Evolutionary conservation across 1,140 invertebrate species (phyloP), one percentile per base, ranked within the genome.

Genomic region (Aphidius ervi): DNA sequence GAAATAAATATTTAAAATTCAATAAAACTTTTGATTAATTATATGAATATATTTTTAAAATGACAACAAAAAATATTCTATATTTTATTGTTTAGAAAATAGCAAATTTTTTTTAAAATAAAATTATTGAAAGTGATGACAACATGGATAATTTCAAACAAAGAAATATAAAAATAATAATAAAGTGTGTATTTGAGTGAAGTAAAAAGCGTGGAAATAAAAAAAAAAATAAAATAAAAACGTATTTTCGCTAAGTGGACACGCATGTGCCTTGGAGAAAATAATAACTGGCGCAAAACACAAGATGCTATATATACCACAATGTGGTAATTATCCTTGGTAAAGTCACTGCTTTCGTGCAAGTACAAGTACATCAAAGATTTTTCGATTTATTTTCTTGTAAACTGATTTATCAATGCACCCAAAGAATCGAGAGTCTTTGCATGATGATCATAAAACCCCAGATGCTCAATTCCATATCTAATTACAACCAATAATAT

Each of bases 291-390:
- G 49, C 45, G 59, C 45, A 59, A 65, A 71, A 73, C 64, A 68
- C 70, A 72, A 65, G 72, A 72, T 70, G 69, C 65, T 66, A 68
- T 70, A 73, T 74, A 63, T 65, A 65, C 63, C 62, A 31, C 23
- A 59, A 70, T 67, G 70, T 64, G 67, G 71, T 74, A 78, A 78
- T 78, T 78, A 78, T 77, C 72, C 65, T 20, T 46, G 43, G 46
- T 23, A 58, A 58, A 46, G 23, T 3, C 23, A 31, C 23, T 31
- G 23, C 23, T 31, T 31, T 54, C 37, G 52, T 54, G 52, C 52
- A 54, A 54, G 52, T 40, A 37, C 39, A 54, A 31, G 4, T 31
- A 31, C 23, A 31, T 31, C 23, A 31, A 31, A 31, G 23, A 31
- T 2, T 31, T 31, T 31, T 31, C 23, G 23, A 31, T 31, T 31